Conservation (phyloP, 2,888 invertebrate species). For the Heliconius erato region DNA sequence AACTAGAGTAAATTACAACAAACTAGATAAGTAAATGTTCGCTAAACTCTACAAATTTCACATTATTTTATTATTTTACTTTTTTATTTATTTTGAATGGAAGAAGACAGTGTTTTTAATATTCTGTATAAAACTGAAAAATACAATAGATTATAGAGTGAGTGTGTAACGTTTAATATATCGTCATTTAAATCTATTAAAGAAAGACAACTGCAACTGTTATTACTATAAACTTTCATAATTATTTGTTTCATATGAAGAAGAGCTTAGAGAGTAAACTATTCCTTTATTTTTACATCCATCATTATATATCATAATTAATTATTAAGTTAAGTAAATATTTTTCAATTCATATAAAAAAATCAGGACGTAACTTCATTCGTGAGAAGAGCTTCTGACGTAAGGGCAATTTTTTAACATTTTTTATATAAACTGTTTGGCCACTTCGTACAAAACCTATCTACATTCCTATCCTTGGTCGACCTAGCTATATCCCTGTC, state of each 20-base stretch:
- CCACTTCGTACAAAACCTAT: conserved; percentile 81
- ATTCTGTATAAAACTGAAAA: conserved; percentile 12
- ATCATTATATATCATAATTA: conserved; percentile 11
- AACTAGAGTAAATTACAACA: conserved; percentile 47
- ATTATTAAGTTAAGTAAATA: conserved; percentile 17
- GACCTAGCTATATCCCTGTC: conserved; percentile 80
- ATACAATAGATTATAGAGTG: conserved; percentile 2
- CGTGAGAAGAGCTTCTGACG: conserved; percentile 24
- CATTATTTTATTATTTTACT: conserved; percentile 4
- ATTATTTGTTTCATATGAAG: background rate
- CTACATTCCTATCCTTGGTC: conserved; percentile 69
- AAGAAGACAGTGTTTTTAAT: conserved; percentile 12
- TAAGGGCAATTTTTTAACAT: conserved; percentile 57
- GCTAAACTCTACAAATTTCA: conserved; percentile 17
- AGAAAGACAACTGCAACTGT: conserved; percentile 11
- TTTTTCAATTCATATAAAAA: conserved; percentile 3
- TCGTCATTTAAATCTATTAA: conserved; percentile 20
- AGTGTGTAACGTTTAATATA: conserved; percentile 11
- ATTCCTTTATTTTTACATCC: conserved; percentile 6
- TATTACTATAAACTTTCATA: conserved; percentile 1
- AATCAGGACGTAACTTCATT: conserved; percentile 29
- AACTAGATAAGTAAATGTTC: conserved; percentile 43
- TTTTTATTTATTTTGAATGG: conserved; percentile 20
- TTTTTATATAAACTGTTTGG: conserved; percentile 70
- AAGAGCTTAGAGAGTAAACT: conserved; percentile 8